Percentiles rank a stretch among this genome's conserved stretches.
These are phyloP conservation scores for Glossophaga mutica DNA, from an alignment of 2,797 vertebrate species.

Conservation along the genomic window DNA sequence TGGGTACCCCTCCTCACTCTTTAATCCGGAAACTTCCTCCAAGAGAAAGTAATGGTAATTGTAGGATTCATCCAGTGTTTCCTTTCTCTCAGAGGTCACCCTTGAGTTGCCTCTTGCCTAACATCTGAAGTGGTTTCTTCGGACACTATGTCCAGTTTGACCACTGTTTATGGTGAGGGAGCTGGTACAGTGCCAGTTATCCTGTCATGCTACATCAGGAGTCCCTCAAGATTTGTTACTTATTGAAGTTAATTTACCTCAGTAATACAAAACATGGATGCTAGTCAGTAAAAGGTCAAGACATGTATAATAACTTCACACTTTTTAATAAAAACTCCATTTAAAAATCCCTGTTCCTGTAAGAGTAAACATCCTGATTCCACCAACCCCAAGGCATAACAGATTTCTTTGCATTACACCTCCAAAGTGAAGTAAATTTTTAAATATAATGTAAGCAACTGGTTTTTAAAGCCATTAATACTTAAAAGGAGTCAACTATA, in stretches of 20 bases:
- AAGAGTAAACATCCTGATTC: not conserved
- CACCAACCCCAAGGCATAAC: constrained; percentile 8
- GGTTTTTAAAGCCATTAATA: constrained; percentile 15
- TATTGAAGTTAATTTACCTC: constrained; percentile 73
- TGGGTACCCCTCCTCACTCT: not conserved
- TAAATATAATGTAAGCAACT: constrained; percentile 27
- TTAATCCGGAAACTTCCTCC: not conserved
- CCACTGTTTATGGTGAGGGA: not conserved
- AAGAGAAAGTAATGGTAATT: not conserved
- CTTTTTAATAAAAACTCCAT: constrained; percentile 56
- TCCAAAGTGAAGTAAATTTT: constrained; percentile 1
- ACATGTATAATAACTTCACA: not conserved
- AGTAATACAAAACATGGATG: constrained; percentile 56
- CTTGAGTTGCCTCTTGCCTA: not conserved
- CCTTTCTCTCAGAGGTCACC: not conserved
- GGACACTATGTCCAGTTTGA: not conserved
- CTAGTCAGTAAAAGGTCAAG: constrained; percentile 63
- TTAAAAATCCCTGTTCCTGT: constrained; percentile 42
- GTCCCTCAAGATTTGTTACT: constrained; percentile 54
- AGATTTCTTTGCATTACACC: constrained; percentile 51
- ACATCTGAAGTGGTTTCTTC: not conserved
- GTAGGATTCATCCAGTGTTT: not conserved
- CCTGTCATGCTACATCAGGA: not conserved
- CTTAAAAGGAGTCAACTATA: constrained; percentile 32
- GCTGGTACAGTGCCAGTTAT: not conserved